Evolutionary conservation across 2,888 invertebrate species (phyloP).

Genomic region (Volucella bombylans): DNA sequence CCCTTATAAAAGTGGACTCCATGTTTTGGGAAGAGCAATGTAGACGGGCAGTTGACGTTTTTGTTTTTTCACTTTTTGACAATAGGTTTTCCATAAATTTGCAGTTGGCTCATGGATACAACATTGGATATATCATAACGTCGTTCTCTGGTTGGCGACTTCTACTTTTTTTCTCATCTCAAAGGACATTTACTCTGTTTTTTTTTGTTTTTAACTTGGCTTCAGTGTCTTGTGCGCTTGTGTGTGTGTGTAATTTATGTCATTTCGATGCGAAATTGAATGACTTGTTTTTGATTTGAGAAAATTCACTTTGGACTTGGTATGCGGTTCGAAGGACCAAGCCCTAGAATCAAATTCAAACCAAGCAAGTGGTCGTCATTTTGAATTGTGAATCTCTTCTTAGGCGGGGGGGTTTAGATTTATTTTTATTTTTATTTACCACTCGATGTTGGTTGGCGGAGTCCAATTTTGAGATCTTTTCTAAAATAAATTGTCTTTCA

Average conservation of each 20-base stretch:
- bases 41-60: constrained; percentile 27
- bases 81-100: constrained; percentile 71
- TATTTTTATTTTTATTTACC: constrained; percentile 35
- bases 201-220: constrained; percentile 6
- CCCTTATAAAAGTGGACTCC: background rate
- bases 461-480: constrained; percentile 21
- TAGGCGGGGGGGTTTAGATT: constrained; percentile 15
- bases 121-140: constrained; percentile 67
- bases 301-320: constrained; percentile 39
- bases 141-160: constrained; percentile 54
- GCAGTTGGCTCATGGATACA: constrained; percentile 58
- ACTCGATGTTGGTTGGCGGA: background rate
- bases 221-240: constrained; percentile 15
- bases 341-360: background rate
- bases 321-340: constrained; percentile 37
- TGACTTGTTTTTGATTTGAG: constrained; percentile 66
- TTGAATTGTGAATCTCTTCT: background rate
- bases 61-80: constrained; percentile 2
- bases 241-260: constrained; percentile 55
- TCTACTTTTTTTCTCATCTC: constrained; percentile 18
- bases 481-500: constrained; percentile 43
- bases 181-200: constrained; percentile 47
- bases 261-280: constrained; percentile 64
- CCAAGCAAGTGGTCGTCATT: no score
- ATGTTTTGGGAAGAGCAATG: background rate